Percentiles rank a stretch among this genome's conserved stretches.
Conservation (phyloP, 2,888 invertebrate genomes). For the Eupithecia inturbata region DNA sequence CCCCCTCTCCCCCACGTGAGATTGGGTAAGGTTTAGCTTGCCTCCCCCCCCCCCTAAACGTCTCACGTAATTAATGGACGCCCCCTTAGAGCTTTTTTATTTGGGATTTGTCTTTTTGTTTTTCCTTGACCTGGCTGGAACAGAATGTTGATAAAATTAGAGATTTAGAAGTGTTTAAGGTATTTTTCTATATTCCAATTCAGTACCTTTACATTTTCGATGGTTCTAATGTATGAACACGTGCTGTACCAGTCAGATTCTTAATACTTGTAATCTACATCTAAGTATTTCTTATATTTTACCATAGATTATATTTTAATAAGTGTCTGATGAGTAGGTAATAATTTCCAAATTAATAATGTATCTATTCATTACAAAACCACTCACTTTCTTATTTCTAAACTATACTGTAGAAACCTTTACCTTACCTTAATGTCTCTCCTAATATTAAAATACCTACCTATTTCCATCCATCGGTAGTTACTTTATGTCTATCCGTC, state of each 20-base stretch:
- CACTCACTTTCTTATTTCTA: constrained; percentile 5
- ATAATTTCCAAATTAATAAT: background rate
- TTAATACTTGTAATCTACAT: background rate
- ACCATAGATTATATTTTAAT: background rate
- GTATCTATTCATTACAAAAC: background rate
- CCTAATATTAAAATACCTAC: constrained; percentile 8
- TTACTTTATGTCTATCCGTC: constrained; percentile 12
- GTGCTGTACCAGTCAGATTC: background rate
- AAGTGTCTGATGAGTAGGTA: background rate
- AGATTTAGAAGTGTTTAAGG: background rate
- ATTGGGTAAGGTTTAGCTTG: too few relatives aligned
- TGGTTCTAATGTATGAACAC: background rate
- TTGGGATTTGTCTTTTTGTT: constrained; percentile 1
- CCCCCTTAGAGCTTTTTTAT: constrained; percentile 7
- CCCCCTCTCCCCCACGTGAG: too few relatives aligned
- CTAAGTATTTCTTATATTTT: background rate
- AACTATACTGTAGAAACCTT: background rate
- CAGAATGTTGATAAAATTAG: constrained; percentile 4
- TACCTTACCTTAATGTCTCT: background rate
- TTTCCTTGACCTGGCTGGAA: constrained; percentile 21
- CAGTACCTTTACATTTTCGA: background rate
- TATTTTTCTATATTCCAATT: background rate
- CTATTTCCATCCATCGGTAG: constrained; percentile 10
- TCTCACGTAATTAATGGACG: too few relatives aligned
- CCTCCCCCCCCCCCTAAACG: too few relatives aligned